Conservation (phyloP, 2,113 vertebrate genomes). For the Pterocles orientalis region DNA sequence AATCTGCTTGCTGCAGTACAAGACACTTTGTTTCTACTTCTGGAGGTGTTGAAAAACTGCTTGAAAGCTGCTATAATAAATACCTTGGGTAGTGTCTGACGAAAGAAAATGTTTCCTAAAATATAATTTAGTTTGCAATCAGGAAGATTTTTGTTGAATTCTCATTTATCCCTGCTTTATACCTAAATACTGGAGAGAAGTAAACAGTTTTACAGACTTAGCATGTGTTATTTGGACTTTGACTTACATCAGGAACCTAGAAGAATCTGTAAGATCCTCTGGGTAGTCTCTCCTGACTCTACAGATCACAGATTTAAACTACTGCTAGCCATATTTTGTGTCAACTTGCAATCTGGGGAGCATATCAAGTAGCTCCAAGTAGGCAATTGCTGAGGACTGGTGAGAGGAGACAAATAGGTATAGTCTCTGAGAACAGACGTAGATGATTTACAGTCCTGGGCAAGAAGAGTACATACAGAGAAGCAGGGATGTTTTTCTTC, state of each 20-base stretch:
- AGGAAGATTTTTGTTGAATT: background rate
- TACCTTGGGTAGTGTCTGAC: background rate
- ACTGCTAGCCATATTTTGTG: background rate
- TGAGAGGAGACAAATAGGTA: background rate
- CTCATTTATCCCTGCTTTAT: background rate
- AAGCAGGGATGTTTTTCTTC: background rate
- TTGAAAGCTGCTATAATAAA: background rate
- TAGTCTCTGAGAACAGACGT: background rate
- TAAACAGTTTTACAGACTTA: background rate
- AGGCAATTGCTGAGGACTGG: background rate
- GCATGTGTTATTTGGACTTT: background rate
- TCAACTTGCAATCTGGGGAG: background rate
- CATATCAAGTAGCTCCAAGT: background rate
- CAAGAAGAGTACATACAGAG: background rate
- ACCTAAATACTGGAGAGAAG: background rate
- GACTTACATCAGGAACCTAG: background rate
- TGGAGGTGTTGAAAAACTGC: background rate
- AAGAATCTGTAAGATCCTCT: background rate
- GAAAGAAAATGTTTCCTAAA: background rate
- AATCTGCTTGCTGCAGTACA: background rate
- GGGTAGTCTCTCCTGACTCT: background rate
- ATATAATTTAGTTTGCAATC: background rate
- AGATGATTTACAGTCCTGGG: background rate
- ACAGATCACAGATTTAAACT: background rate
- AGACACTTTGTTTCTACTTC: background rate